Conservation (phyloP, 2,113 vertebrate species). For the Talpa occidentalis region DNA sequence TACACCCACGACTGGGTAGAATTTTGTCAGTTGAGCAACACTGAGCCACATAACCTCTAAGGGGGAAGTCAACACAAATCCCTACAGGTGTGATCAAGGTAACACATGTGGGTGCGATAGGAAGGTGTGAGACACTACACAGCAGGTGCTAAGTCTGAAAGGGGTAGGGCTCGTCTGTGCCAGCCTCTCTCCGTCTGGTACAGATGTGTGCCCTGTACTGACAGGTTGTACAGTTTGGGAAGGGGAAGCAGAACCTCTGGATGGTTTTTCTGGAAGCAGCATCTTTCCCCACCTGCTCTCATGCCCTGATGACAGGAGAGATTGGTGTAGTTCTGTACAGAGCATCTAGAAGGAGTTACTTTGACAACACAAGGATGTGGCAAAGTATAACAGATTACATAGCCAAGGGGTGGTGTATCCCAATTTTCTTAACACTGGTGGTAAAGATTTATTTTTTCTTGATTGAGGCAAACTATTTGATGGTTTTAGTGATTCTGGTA, state of each 20-base stretch:
- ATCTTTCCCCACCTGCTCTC: neutral
- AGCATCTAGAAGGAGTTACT: neutral
- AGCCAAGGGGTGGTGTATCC: neutral
- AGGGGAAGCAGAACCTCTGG: neutral
- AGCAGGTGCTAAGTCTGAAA: neutral
- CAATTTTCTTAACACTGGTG: neutral
- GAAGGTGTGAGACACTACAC: accelerated
- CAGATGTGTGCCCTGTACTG: accelerated
- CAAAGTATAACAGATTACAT: neutral
- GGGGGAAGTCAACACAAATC: neutral
- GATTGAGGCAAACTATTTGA: neutral
- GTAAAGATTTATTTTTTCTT: neutral
- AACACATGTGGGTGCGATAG: neutral
- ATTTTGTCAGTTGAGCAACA: neutral
- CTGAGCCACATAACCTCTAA: neutral
- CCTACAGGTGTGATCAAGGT: neutral
- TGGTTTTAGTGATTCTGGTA: neutral
- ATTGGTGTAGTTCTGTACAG: neutral
- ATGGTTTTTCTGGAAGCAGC: neutral
- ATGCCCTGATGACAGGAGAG: neutral
- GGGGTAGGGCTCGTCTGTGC: accelerated
- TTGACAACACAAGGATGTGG: neutral
- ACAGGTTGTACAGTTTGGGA: neutral
- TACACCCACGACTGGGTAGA: neutral
- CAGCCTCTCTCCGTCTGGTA: neutral